Base-by-base conservation (phyloP, 1,140 invertebrate genomes). In the Zaprionus inermis region DNA sequence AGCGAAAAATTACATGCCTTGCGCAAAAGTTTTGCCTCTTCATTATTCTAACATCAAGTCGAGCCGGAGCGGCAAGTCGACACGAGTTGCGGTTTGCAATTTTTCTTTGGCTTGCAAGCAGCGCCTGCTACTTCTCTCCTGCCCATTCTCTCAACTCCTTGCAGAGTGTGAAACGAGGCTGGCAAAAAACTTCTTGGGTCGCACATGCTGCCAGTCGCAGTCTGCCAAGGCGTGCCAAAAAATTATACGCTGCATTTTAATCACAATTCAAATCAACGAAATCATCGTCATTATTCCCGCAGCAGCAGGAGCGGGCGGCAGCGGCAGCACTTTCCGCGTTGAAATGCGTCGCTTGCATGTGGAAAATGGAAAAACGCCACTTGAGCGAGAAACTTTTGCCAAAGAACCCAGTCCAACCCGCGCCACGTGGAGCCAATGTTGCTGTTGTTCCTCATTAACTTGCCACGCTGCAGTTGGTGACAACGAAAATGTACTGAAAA, bases 241-340 rank as follows among this genome's bases (percentile, higher is more conserved):
- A 90, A 90, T 88, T 91, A 83, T 91, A 83, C 80, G 81, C 88
- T 90, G 88, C 78, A 90, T 90, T 90, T 90, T 90, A 90, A 90
- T 90, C 88, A 90, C 88, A 90, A 90, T 90, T 90, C 86, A 90
- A 90, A 90, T 90, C 82, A 90, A 83, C 86, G 71, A 79, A 86
- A 74, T 83, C 86, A 78, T 86, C 86, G 77, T 86, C 82, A 75
- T 90, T 90, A 90, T 86, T 90, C 79, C 69, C 59, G 49, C 72
- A 81, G 57, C 85, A 73, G 84, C 60, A 60, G 54, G 66, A 81
- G 55, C 81, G 20, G 44, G 11, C 11, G 11, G 22, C 66, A 66
- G 52, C 65, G 78, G 57, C 85, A 76, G 82, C 81, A 67, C 71
- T 55, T 52, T 69, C 32, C 46, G 59, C 34, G 38, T 67, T 72